Evolutionary conservation across 1,140 invertebrate genomes (phyloP).

Genomic region (Nephotettix cincticeps): DNA sequence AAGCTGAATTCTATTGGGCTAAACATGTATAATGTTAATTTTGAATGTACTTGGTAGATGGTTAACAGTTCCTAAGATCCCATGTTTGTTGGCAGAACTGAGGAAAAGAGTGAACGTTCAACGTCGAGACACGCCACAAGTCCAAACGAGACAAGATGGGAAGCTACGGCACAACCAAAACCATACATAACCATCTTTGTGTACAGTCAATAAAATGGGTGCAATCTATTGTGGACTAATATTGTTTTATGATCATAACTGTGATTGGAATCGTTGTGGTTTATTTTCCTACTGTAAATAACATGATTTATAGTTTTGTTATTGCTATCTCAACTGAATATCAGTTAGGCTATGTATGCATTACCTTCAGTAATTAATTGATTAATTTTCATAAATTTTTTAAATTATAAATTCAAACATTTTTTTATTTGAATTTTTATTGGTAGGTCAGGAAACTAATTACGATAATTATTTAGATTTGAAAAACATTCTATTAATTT

Average conservation of each 20-base stretch:
- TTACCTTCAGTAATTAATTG: too few relatives aligned
- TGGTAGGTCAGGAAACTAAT: too few relatives aligned
- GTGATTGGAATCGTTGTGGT: neutral
- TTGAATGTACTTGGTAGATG: too few relatives aligned
- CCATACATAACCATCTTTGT: neutral
- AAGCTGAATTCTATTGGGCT: too few relatives aligned
- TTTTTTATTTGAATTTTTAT: too few relatives aligned
- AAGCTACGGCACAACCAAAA: neutral
- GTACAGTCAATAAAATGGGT: neutral
- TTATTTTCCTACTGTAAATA: conserved; percentile 3
- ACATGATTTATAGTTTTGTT: neutral
- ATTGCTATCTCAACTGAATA: neutral
- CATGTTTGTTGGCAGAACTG: neutral
- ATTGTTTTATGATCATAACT: neutral
- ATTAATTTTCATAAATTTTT: too few relatives aligned
- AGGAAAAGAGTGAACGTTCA: neutral
- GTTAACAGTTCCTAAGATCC: too few relatives aligned
- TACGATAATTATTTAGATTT: too few relatives aligned
- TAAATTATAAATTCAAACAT: too few relatives aligned
- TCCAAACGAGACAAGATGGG: neutral
- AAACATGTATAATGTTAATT: too few relatives aligned
- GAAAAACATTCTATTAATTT: too few relatives aligned
- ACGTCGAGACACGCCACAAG: neutral
- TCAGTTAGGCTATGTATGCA: too few relatives aligned
- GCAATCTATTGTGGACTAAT: neutral